Evolutionary conservation across 2,888 invertebrate genomes (phyloP), one percentile per base, ranked within the genome.

Genomic region (Lithophane socia): DNA sequence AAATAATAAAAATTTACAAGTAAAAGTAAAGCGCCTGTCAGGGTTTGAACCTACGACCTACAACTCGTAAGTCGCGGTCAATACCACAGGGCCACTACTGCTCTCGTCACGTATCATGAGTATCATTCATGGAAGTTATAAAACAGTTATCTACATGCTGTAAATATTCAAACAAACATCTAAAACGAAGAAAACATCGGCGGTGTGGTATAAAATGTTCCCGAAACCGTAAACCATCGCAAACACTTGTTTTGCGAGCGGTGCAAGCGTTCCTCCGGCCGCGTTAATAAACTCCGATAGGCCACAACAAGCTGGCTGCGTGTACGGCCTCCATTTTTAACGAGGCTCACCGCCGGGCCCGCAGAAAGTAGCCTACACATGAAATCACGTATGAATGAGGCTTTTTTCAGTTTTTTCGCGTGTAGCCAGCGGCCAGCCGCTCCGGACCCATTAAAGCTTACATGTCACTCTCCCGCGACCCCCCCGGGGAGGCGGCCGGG

Each of bases 321-420:
- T 95, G 95, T 95, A 92, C 90, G 88, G 90, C 93, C 92, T 96
- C 95, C 96, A 96, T 96, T 96, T 96, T 96, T 96, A 96, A 96
- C 96, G 95, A 96, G 94, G 91, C 92, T 90, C 94, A 92, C 94
- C 96, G 92, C 95, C 92, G 91, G 92, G 93, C 95, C 96, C 95
- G 92, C 95, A 94, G 95, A 95, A 96, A 96, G 96, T 95, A 96
- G 95, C 96, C 95, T 95, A 95, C 95, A 95, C 96, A 95, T 94
- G 95, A 95, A 96, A 96, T 96, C 96, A 96, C 96, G 95, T 96
- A 96, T 96, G 96, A 96, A 96, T 96, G 96, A 95, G 94, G 93
- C 93, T 94, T 96, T 96, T 96, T 95, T 95, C 94, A 94, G 94
- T 94, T 95, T 95, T 96, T 96, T 95, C 95, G 93, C 94, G 94